A percentile compares a stretch with the other conserved stretches of the same genome.
Evolutionary conservation across 2,888 invertebrate genomes (phyloP).

Genomic region (Pristionchus exspectatus): DNA sequence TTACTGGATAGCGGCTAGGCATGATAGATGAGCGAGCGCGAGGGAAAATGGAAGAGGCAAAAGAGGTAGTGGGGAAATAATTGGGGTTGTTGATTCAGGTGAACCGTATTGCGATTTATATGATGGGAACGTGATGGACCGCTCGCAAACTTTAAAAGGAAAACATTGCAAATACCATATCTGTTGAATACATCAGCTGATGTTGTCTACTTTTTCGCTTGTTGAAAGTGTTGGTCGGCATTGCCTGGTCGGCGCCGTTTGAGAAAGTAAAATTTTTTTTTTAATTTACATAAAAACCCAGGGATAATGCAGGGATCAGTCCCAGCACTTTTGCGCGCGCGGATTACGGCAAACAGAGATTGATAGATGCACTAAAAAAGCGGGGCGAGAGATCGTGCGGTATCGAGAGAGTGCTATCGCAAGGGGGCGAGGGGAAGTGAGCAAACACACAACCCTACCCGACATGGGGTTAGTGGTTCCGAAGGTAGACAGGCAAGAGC

Average conservation of each 20-base stretch:
- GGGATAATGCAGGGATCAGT: not conserved
- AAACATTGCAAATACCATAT: too few species aligned
- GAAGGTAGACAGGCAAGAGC: not conserved
- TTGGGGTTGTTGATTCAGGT: too few species aligned
- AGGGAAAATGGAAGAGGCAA: not conserved
- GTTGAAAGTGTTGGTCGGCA: not conserved
- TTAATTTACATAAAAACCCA: too few species aligned
- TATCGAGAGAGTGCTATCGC: not conserved
- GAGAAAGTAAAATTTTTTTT: too few species aligned
- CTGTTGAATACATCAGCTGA: too few species aligned
- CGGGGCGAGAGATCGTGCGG: not conserved
- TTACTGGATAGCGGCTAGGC: too few species aligned
- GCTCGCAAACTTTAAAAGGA: too few species aligned
- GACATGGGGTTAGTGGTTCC: not conserved
- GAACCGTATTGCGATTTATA: too few species aligned
- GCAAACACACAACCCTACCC: slow-evolving; percentile 1
- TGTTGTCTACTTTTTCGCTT: too few species aligned
- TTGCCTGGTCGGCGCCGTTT: not conserved
- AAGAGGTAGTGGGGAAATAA: not conserved
- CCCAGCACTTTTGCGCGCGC: not conserved
- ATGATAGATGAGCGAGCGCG: not conserved
- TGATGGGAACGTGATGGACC: too few species aligned
- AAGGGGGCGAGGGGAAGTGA: not conserved
- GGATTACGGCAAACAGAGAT: not conserved
- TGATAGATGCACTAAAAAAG: not conserved